Percentiles rank a stretch among this genome's conserved stretches.
Evolutionary conservation across 53 echinoderm and acorn worm genomes (phyloP).

Genomic region (Paracentrotus lividus): DNA sequence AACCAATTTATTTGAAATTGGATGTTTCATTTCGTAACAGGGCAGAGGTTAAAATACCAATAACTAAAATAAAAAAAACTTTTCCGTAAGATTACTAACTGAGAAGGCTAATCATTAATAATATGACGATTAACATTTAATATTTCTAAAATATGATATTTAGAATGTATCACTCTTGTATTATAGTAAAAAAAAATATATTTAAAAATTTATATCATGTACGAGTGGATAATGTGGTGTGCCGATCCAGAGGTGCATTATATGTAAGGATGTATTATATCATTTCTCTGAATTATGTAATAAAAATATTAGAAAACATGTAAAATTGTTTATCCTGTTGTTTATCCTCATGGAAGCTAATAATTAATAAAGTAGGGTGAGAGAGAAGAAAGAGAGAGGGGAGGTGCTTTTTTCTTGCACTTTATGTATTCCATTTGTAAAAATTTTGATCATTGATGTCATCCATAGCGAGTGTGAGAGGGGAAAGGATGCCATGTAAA

Average conservation of each 20-base stretch:
- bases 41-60: not conserved
- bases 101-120: not conserved
- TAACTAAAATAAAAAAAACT: not conserved
- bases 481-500: not conserved
- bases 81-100: not conserved
- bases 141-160: not conserved
- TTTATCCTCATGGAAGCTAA: not conserved
- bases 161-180: not conserved
- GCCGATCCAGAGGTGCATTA: not conserved
- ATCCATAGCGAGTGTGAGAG: too few species aligned
- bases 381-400: not conserved
- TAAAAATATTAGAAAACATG: not conserved
- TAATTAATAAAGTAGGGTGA: not conserved
- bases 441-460: too few species aligned
- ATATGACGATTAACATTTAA: not conserved
- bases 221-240: not conserved
- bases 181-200: not conserved
- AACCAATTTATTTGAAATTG: too few species aligned
- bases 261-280: not conserved
- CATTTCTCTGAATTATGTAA: conserved; percentile 22
- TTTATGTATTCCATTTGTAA: too few species aligned
- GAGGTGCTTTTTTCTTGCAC: too few species aligned
- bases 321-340: not conserved
- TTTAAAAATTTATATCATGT: not conserved
- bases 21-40: too few species aligned